Percentiles rank a stretch among this genome's conserved stretches.
These are phyloP conservation scores for Petrocephalus schoutedeni DNA, from an alignment of 2,797 vertebrate genomes.

Conservation along the genomic window DNA sequence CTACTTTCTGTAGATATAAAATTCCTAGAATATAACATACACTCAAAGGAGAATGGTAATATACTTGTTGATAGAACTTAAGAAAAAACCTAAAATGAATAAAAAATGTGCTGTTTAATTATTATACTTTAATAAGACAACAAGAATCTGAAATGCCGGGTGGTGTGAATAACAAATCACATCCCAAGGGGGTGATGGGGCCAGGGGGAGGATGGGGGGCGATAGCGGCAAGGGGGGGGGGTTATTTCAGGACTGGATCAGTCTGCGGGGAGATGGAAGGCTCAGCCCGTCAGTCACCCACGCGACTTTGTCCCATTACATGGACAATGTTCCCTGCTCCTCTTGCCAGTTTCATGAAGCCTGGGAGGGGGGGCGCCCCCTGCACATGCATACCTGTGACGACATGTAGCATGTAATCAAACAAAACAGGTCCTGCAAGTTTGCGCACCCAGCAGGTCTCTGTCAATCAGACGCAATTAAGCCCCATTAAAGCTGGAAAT, in stretches of 20 bases:
- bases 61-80: neutral
- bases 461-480: neutral
- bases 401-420: neutral
- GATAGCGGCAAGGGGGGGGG: no score
- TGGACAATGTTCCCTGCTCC: constrained; percentile 46
- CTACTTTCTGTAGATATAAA: neutral
- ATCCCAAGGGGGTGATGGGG: neutral
- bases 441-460: neutral
- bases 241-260: constrained; percentile 49
- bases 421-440: constrained; percentile 28
- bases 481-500: constrained; percentile 13
- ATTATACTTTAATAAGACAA: neutral
- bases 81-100: neutral
- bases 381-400: neutral
- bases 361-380: neutral
- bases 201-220: no score
- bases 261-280: constrained; percentile 58
- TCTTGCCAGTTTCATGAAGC: neutral
- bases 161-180: neutral
- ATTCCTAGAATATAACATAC: neutral
- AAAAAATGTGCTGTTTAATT: neutral
- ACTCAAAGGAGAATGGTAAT: neutral
- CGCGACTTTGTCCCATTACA: constrained; percentile 41
- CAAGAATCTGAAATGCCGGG: neutral
- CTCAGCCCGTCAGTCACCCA: constrained; percentile 49